phyloP scores from a whole-genome alignment of 2,113 vertebrate genomes.

The Neofelis nebulosa region DNA sequence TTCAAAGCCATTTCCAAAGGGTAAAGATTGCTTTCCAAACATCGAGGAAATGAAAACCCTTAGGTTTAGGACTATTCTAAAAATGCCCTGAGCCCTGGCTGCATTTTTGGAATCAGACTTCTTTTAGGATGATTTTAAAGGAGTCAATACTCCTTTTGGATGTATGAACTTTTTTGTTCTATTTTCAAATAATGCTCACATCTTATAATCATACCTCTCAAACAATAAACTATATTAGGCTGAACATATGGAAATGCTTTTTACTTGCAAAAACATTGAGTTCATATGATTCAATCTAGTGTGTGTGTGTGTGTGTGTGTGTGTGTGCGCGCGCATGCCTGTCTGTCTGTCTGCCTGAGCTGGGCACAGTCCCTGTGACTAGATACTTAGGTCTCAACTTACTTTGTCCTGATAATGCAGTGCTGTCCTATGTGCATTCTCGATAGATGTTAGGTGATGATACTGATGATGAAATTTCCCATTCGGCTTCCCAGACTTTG shows the following conservation, averaged over 20 bases:
- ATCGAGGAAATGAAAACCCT: background rate
- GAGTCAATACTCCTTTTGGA: background rate
- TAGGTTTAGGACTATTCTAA: background rate
- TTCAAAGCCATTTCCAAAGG: background rate
- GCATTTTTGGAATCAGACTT: background rate
- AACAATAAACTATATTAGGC: background rate
- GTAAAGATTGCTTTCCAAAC: slow-evolving; percentile 25
- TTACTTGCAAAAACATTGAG: background rate
- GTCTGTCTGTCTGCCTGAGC: too few relatives aligned
- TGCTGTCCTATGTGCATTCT: background rate
- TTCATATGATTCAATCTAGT: background rate
- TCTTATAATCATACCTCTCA: background rate
- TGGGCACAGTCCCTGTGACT: background rate
- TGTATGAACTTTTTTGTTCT: background rate
- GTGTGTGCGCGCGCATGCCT: rapidly evolving
- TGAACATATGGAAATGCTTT: background rate
- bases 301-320: background rate
- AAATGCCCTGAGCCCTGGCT: background rate
- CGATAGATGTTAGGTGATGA: background rate
- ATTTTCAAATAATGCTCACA: background rate
- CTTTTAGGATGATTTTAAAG: background rate
- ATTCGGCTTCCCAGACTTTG: background rate
- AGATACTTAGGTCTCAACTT: background rate
- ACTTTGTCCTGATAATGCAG: background rate
- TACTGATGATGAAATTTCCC: background rate